These are phyloP conservation scores for Apolygus lucorum DNA, from an alignment of 1,140 invertebrate genomes.

Conservation along the genomic window DNA sequence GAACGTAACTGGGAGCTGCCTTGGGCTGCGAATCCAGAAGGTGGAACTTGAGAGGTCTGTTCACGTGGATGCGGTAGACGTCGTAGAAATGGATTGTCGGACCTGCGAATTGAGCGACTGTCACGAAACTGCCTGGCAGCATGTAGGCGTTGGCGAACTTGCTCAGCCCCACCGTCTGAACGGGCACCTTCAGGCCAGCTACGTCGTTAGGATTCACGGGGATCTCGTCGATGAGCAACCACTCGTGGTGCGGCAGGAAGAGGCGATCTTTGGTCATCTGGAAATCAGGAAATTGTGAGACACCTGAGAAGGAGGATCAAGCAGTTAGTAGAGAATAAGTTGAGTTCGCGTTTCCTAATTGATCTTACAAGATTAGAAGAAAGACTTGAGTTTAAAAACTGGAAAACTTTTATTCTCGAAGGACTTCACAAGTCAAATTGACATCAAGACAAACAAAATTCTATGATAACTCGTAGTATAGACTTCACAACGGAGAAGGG, in stretches of 20 bases:
- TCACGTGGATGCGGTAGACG: not conserved
- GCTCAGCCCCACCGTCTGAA: not conserved
- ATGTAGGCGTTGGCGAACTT: conserved; percentile 5
- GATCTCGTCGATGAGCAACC: conserved; percentile 11
- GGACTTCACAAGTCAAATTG: no score
- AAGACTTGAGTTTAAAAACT: no score
- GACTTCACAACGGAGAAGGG: no score
- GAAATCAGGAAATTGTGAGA: no score
- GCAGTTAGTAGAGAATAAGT: no score
- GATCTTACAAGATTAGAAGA: no score
- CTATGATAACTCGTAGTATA: no score
- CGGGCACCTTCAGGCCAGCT: not conserved
- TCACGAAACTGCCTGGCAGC: conserved; percentile 15
- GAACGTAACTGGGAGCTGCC: not conserved
- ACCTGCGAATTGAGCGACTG: not conserved
- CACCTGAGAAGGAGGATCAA: no score
- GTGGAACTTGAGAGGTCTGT: not conserved
- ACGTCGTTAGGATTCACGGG: not conserved
- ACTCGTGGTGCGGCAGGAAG: conserved; percentile 2
- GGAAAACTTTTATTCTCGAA: no score
- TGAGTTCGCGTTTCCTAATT: no score
- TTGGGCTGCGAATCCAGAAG: not conserved
- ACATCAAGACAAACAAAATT: no score
- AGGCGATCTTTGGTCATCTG: conserved; percentile 10
- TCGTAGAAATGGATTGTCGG: conserved; percentile 4